These are phyloP conservation scores for Sepiola atlantica DNA, from an alignment of 2,888 invertebrate genomes.

Conservation along the genomic window DNA sequence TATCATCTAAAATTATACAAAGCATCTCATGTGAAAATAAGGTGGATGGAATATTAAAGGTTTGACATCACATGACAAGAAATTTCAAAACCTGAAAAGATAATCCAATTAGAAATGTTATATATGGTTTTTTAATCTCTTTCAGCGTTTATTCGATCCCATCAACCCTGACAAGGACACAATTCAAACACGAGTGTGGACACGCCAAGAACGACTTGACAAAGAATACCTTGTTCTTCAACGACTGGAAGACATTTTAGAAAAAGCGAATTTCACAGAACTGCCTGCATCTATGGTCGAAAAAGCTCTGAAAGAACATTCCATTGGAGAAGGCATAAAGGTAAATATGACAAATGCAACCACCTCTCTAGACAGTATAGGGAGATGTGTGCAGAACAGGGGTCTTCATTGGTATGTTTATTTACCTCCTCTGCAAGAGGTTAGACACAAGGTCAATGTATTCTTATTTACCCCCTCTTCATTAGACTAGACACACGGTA, in stretches of 20 bases:
- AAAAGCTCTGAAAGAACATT: conserved; percentile 66
- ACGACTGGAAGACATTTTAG: conserved; percentile 68
- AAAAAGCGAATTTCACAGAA: conserved; percentile 72
- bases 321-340: conserved; percentile 66
- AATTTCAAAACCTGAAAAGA: too few relatives aligned
- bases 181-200: conserved; percentile 64
- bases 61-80: too few relatives aligned
- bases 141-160: conserved; percentile 72
- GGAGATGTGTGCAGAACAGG: too few relatives aligned
- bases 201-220: conserved; percentile 69
- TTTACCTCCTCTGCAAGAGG: too few relatives aligned
- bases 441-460: too few relatives aligned
- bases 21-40: too few relatives aligned
- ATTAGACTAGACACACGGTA: too few relatives aligned
- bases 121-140: conserved; percentile 47
- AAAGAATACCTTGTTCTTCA: conserved; percentile 74
- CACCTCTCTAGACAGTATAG: neutral
- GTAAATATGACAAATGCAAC: conserved; percentile 56
- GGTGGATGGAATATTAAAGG: too few relatives aligned
- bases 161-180: conserved; percentile 75
- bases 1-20: too few relatives aligned
- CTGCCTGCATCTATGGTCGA: conserved; percentile 63
- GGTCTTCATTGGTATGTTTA: too few relatives aligned
- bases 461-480: too few relatives aligned
- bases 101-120: too few relatives aligned